These are phyloP conservation scores for Aphidoletes aphidimyza DNA, from an alignment of 2,888 invertebrate species.

Conservation along the genomic window DNA sequence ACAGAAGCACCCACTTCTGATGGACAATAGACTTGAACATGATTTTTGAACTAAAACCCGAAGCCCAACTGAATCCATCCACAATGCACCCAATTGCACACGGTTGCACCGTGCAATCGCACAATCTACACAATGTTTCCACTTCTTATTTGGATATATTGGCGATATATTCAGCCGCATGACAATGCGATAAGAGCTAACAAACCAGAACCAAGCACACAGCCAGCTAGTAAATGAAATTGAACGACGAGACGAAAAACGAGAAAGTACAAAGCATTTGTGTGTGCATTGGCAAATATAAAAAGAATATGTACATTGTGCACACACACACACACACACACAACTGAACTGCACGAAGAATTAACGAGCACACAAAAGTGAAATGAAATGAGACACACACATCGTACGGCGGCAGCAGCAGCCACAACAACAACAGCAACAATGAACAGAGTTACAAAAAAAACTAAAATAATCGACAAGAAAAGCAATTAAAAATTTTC, in stretches of 20 bases:
- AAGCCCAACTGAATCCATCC: neutral
- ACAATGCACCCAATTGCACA: neutral
- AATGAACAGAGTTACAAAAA: neutral
- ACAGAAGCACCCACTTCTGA: too few relatives aligned
- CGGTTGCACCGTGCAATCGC: neutral
- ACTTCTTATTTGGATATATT: conserved; percentile 27
- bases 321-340: too few relatives aligned
- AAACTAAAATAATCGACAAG: neutral
- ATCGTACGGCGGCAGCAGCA: neutral
- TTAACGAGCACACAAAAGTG: conserved; percentile 58
- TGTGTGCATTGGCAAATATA: neutral
- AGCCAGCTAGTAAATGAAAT: conserved; percentile 29
- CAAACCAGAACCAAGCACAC: conserved; percentile 39
- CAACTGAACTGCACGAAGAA: neutral
- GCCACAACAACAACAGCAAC: too few relatives aligned
- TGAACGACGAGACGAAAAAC: too few relatives aligned
- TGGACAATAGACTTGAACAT: too few relatives aligned
- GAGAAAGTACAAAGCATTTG: conserved; percentile 7
- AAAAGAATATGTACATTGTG: neutral
- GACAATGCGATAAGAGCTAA: conserved; percentile 34
- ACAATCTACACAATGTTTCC: neutral
- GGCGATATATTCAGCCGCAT: conserved; percentile 26
- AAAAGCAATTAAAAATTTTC: conserved; percentile 51
- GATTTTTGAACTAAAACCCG: too few relatives aligned
- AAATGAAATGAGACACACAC: conserved; percentile 43